Evolutionary conservation across 2,113 vertebrate species (phyloP).

Genomic region (Arothron firmamentum): DNA sequence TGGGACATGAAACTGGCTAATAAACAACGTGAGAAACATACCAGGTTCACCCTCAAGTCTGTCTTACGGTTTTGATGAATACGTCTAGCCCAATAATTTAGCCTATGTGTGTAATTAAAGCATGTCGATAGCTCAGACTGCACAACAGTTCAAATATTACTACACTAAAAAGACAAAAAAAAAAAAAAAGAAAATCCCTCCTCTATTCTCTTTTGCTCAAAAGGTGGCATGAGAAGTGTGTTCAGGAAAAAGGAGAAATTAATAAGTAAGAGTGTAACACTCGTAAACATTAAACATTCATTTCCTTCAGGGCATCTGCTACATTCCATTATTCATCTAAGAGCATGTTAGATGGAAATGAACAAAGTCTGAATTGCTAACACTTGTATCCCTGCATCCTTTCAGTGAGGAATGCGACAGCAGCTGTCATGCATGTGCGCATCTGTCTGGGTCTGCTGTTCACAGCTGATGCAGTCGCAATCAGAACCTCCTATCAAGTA

Average conservation of each 20-base stretch:
- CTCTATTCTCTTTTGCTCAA: background rate
- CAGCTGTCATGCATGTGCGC: conserved; percentile 21
- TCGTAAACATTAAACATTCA: conserved; percentile 62
- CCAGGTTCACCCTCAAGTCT: no score
- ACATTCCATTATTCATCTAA: conserved; percentile 62
- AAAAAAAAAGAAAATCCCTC: no score
- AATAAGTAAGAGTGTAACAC: conserved; percentile 51
- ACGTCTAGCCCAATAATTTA: no score
- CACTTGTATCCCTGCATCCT: conserved; percentile 30
- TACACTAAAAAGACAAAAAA: no score
- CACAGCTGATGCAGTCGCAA: background rate
- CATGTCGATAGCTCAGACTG: no score
- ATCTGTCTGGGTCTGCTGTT: background rate
- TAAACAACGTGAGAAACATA: no score
- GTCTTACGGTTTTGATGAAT: no score
- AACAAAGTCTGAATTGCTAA: conserved; percentile 50
- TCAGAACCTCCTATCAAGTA: background rate
- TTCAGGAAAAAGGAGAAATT: conserved; percentile 38
- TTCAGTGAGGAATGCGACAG: conserved; percentile 26
- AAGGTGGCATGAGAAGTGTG: conserved; percentile 34
- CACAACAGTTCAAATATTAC: no score
- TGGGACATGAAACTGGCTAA: no score
- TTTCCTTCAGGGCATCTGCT: conserved; percentile 53
- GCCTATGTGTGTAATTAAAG: no score
- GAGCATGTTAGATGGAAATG: conserved; percentile 52